Evolutionary conservation across 2,888 invertebrate genomes (phyloP).

Genomic region (Emesis russula): DNA sequence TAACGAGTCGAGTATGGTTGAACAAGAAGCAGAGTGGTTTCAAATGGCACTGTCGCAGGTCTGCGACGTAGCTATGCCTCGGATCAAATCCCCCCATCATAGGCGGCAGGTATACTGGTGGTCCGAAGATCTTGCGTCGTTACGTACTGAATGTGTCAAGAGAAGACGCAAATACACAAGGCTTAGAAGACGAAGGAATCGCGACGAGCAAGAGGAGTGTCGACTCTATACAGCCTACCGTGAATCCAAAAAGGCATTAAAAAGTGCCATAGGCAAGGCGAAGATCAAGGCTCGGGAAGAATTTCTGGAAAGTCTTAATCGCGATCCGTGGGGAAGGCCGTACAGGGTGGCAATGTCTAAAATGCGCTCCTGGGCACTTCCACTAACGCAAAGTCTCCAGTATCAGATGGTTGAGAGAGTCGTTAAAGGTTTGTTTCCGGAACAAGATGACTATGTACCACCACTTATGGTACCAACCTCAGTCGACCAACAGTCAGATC

Average conservation of each 20-base stretch:
- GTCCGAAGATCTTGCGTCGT: background rate
- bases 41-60: background rate
- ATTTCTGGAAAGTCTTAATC: background rate
- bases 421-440: background rate
- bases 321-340: background rate
- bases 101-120: conserved; percentile 3
- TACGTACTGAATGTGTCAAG: background rate
- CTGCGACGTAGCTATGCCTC: background rate
- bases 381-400: conserved; percentile 32
- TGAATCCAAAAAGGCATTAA: background rate
- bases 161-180: background rate
- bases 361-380: conserved; percentile 36
- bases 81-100: background rate
- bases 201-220: background rate
- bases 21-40: background rate
- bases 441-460: background rate
- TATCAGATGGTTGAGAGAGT: background rate
- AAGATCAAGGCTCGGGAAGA: background rate
- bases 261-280: background rate
- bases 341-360: conserved; percentile 34
- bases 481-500: no score
- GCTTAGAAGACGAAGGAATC: background rate
- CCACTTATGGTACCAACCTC: background rate
- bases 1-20: background rate
- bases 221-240: background rate